These are phyloP conservation scores for Erebia ligea DNA, from an alignment of 2,888 invertebrate genomes.

Conservation along the genomic window DNA sequence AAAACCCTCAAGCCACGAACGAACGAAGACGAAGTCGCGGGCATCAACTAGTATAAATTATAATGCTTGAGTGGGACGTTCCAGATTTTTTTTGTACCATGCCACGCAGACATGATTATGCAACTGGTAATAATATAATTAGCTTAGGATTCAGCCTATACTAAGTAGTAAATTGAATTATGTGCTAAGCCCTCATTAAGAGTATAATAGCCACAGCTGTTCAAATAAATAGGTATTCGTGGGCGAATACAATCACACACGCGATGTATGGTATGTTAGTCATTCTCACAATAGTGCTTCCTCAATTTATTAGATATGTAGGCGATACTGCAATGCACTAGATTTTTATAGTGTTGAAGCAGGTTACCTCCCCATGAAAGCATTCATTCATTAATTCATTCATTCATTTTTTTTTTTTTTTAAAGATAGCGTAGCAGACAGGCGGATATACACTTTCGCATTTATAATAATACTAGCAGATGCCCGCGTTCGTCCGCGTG, in stretches of 20 bases:
- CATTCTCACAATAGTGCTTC: conserved; percentile 17
- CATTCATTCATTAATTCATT: too few relatives aligned
- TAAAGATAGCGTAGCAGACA: too few relatives aligned
- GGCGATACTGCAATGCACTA: not conserved
- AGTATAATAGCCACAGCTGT: not conserved
- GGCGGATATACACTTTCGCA: too few relatives aligned
- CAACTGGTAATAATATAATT: not conserved
- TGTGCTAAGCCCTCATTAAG: not conserved
- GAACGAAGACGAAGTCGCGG: too few relatives aligned
- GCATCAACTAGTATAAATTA: too few relatives aligned
- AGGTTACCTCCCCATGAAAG: too few relatives aligned
- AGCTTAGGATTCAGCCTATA: conserved; percentile 2
- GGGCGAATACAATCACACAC: conserved; percentile 4
- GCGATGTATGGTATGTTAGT: too few relatives aligned
- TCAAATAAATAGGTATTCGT: conserved; percentile 20
- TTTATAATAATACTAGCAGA: too few relatives aligned
- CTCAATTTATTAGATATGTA: conserved; percentile 25
- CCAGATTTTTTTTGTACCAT: not conserved
- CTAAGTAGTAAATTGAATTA: conserved; percentile 10
- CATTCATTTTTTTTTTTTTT: too few relatives aligned
- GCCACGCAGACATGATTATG: conserved; percentile 10
- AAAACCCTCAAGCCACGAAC: too few relatives aligned
- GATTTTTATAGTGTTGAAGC: not conserved
- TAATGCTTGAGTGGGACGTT: too few relatives aligned
- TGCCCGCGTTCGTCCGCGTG: too few relatives aligned